phyloP scores from a whole-genome alignment of 2,888 invertebrate genomes.

The Ormyrus nitidulus region DNA sequence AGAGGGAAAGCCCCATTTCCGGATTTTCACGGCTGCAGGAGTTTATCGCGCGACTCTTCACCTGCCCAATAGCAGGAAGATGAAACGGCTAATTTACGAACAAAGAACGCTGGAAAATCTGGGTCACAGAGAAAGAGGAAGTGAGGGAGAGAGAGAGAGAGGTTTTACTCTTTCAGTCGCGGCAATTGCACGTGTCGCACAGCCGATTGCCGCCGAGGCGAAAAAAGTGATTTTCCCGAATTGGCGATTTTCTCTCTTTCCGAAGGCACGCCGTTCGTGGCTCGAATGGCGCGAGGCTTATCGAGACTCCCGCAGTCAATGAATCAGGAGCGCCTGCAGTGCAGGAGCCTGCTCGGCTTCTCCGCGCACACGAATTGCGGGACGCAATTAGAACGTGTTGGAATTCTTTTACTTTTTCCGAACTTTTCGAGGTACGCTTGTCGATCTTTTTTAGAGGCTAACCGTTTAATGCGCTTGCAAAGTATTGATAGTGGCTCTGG shows the following conservation, averaged over 20 bases:
- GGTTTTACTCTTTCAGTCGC: slow-evolving; percentile 12
- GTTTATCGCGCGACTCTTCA: background rate
- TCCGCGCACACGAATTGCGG: background rate
- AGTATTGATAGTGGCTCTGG: too few species aligned
- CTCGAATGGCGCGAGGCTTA: background rate
- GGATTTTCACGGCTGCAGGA: background rate
- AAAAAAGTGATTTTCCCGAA: slow-evolving; percentile 53
- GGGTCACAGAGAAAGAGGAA: slow-evolving; percentile 19
- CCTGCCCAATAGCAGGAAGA: slow-evolving; percentile 30
- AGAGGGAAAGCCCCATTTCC: background rate
- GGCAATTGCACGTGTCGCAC: slow-evolving; percentile 42
- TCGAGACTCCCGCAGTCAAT: background rate
- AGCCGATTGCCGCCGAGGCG: slow-evolving; percentile 44
- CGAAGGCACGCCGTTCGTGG: background rate
- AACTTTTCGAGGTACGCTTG: background rate
- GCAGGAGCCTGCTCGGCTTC: background rate
- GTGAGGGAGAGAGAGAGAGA: too few species aligned
- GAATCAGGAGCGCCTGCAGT: too few species aligned
- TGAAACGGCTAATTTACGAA: slow-evolving; percentile 50
- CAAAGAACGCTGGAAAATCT: slow-evolving; percentile 47
- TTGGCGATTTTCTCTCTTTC: slow-evolving; percentile 26
- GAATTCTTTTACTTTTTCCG: background rate
- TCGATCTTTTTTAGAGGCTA: background rate
- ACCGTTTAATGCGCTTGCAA: too few species aligned
- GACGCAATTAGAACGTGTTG: slow-evolving; percentile 34